Evolutionary conservation across 2,797 vertebrate genomes (phyloP).

Genomic region (Cichlasoma orientale): DNA sequence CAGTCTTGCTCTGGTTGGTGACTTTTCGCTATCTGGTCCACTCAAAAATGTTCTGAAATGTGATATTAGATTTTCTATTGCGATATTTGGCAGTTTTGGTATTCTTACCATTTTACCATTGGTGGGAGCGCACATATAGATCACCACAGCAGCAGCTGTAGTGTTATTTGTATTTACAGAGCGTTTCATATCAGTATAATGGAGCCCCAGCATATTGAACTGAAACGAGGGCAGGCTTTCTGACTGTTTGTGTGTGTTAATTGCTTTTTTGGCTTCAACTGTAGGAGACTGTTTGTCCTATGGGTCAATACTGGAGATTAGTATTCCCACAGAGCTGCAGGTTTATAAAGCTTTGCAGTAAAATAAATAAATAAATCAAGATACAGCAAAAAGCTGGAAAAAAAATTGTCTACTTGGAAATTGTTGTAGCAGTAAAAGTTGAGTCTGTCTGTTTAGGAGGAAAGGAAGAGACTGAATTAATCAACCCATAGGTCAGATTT

Average conservation of each 20-base stretch:
- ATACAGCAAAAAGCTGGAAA: not conserved
- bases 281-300: conserved; percentile 41
- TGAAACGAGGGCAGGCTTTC: conserved; percentile 10
- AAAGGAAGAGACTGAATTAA: conserved; percentile 58
- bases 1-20: too few species aligned
- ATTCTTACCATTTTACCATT: not conserved
- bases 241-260: conserved; percentile 40
- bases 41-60: too few species aligned
- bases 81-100: too few species aligned
- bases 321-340: conserved; percentile 21
- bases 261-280: conserved; percentile 44
- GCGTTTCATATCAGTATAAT: conserved; percentile 18
- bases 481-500: conserved; percentile 5
- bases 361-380: conserved; percentile 17
- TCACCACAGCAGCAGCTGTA: not conserved
- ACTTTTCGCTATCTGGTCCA: too few species aligned
- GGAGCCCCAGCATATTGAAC: conserved; percentile 1
- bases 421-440: conserved; percentile 55
- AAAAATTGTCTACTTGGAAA: conserved; percentile 31
- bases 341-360: conserved; percentile 17
- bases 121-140: not conserved
- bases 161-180: conserved; percentile 16
- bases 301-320: conserved; percentile 56
- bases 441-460: conserved; percentile 45
- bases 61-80: too few species aligned